Evolutionary conservation across 2,888 invertebrate genomes (phyloP).

Genomic region (Drosophila macrospina): DNA sequence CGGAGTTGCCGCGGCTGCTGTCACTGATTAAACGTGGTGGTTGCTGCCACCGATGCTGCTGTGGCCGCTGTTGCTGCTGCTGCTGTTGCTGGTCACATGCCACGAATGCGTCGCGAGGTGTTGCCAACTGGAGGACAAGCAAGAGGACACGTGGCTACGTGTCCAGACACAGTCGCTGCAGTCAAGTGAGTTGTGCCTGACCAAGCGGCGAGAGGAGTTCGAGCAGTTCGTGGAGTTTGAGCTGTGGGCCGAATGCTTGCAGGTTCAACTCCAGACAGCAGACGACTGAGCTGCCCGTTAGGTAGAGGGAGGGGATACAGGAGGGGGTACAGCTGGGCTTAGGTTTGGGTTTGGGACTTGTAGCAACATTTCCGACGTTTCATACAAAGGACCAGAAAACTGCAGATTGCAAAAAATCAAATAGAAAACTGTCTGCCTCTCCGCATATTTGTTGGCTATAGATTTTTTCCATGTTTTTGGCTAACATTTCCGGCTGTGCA

Average conservation of each 20-base stretch:
- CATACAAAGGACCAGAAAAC: constrained; percentile 75
- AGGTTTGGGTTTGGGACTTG: constrained; percentile 34
- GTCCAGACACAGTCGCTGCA: constrained; percentile 53
- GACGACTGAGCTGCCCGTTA: constrained; percentile 29
- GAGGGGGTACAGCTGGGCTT: neutral
- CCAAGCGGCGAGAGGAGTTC: neutral
- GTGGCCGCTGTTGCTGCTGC: constrained; percentile 8
- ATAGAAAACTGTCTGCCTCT: constrained; percentile 60
- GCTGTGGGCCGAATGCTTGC: constrained; percentile 43
- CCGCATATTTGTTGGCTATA: constrained; percentile 62
- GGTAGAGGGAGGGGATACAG: neutral
- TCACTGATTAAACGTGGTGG: constrained; percentile 77
- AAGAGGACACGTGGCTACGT: constrained; percentile 55
- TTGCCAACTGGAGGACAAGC: constrained; percentile 60
- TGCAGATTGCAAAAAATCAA: constrained; percentile 81
- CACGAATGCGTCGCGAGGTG: constrained; percentile 79
- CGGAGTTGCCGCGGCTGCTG: constrained; percentile 44
- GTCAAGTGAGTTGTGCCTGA: constrained; percentile 39
- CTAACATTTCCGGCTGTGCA: constrained; percentile 66
- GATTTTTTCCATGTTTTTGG: constrained; percentile 45
- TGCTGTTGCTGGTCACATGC: constrained; percentile 49
- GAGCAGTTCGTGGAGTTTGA: constrained; percentile 22
- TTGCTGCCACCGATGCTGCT: constrained; percentile 20
- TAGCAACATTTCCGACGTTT: constrained; percentile 77
- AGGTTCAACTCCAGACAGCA: constrained; percentile 61